Evolutionary conservation across 92 coral and sea anemone species (phyloP).

Genomic region (Zoanthus sansibaricus): DNA sequence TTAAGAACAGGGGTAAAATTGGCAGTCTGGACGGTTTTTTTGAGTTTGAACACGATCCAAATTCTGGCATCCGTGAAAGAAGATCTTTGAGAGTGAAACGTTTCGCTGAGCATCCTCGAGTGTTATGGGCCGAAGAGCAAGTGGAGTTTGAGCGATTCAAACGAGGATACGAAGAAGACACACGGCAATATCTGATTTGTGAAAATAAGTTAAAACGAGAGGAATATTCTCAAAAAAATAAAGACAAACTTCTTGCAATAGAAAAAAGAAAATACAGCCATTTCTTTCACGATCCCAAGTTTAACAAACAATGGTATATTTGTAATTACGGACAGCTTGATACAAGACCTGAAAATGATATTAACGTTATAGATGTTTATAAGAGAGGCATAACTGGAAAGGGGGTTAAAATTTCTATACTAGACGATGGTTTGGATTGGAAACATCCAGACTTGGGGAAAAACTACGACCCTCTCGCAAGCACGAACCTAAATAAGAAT

Average conservation of each 20-base stretch:
- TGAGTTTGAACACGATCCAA: conserved; percentile 73
- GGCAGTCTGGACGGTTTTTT: conserved; percentile 77
- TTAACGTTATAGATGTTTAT: conserved; percentile 85
- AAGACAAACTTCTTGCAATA: conserved; percentile 49
- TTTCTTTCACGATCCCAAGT: conserved; percentile 77
- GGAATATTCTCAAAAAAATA: conserved; percentile 44
- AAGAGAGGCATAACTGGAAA: conserved; percentile 85
- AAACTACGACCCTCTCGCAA: conserved; percentile 92
- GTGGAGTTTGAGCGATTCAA: conserved; percentile 76
- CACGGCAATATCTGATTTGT: neutral
- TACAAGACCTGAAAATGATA: conserved; percentile 68
- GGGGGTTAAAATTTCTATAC: conserved; percentile 83
- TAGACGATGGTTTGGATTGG: conserved; percentile 92
- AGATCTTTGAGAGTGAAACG: conserved; percentile 73
- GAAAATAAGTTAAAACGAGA: conserved; percentile 33
- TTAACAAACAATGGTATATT: conserved; percentile 83
- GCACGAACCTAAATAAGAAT: conserved; percentile 77
- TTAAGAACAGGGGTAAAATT: conserved; percentile 78
- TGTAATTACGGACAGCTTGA: conserved; percentile 77
- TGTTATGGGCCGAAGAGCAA: conserved; percentile 86
- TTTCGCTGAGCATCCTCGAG: conserved; percentile 82
- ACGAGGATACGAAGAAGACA: conserved; percentile 60
- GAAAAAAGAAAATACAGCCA: conserved; percentile 62
- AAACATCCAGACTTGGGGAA: conserved; percentile 86
- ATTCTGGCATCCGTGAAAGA: conserved; percentile 57